Conservation (phyloP, 2,113 vertebrate species). For the Megaceryle torquata region DNA sequence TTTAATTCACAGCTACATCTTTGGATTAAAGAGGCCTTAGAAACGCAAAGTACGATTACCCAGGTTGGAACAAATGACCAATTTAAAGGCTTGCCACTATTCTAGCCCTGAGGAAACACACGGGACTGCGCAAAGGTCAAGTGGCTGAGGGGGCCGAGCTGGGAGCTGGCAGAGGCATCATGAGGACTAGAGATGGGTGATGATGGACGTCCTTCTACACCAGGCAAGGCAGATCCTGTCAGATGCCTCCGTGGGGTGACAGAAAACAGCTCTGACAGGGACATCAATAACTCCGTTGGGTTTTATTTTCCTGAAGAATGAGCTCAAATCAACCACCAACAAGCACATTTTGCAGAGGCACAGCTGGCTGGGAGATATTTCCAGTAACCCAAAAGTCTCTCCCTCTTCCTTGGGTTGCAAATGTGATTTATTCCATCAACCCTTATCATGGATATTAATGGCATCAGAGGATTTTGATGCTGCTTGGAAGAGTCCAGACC, state of each 20-base stretch:
- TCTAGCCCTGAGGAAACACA: not conserved
- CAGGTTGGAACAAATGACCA: not conserved
- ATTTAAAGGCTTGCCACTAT: not conserved
- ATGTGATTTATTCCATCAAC: not conserved
- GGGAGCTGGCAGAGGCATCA: not conserved
- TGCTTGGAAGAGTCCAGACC: not conserved
- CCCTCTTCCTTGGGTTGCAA: not conserved
- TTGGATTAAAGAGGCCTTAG: not conserved
- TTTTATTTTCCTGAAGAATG: not conserved
- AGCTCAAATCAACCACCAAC: not conserved
- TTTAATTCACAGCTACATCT: not conserved
- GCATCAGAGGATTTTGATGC: not conserved
- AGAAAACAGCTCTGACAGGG: not conserved
- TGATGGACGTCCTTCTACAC: not conserved
- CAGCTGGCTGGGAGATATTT: not conserved
- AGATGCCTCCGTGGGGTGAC: not conserved
- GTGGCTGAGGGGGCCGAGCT: not conserved
- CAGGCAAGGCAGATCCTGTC: not conserved
- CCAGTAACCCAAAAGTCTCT: not conserved
- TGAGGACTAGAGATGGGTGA: not conserved
- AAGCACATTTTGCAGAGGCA: rapidly evolving
- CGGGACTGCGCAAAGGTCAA: not conserved
- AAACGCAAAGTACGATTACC: not conserved
- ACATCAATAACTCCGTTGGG: not conserved
- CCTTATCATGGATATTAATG: not conserved